Evolutionary conservation across 2,797 vertebrate genomes (phyloP), one percentile per base, ranked within the genome.

Genomic region (Muscicapa comitata): DNA sequence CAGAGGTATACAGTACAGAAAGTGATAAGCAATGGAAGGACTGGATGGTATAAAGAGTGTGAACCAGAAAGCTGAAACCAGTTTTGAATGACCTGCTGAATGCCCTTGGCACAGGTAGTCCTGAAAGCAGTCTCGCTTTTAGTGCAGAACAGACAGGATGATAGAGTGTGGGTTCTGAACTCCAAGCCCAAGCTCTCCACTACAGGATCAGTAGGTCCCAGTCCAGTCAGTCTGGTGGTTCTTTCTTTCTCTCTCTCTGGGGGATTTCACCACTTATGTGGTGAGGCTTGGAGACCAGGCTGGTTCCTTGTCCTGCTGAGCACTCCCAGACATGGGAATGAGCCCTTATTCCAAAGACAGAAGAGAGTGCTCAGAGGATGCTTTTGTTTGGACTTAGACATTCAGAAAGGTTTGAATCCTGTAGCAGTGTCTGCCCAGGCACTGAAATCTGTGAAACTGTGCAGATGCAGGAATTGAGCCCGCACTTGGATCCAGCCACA

Each of bases 91-190:
- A 72, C 2, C 15, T 81, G 23, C 42, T 77, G 70, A 62, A 71
- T n/a, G 25, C 8, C 40, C 28, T 76, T 78, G 43, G 37, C 48
- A 70, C 16, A 33, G 35, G 33, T 43, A 76, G 38, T 40, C 28
- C 59, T 76, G 63, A 94, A 85, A 62, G 35, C 10, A 63, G 26
- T 67, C 37, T 53, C 68, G 61, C 16, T 77, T 59, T 83, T 57
- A 53, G 25, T 71, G 29, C n/a, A 88, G 55, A 66, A 58, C 21
- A 67, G 20, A 68, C 24, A 24, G 55, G n/a, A 24, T 26, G 25
- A 38, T 26, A 23, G 0, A 0, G 11, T 29, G 7, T 55, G 33
- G 7, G 2, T 6, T 57, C 17, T 61, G 65, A 73, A 40, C 18
- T 51, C 53, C 24, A 59, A 72, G 24, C 40, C 17, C 4, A 6